A percentile compares a stretch with the other conserved stretches of the same genome.
Evolutionary conservation across 2,113 vertebrate genomes (phyloP).

Genomic region (Halcyon malimbica): DNA sequence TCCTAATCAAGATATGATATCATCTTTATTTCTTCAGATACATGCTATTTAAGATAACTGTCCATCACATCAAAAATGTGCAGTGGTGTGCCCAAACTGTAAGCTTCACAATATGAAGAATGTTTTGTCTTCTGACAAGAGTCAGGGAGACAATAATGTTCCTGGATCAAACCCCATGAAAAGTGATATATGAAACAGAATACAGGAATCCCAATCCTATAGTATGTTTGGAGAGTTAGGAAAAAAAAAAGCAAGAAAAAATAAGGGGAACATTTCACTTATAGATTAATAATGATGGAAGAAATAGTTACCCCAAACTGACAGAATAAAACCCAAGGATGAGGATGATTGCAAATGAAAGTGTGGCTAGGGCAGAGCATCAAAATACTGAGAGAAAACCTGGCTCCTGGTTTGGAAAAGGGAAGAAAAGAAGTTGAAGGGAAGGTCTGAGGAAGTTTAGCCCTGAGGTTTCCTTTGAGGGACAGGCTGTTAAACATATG

Average conservation of each 20-base stretch:
- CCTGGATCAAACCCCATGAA: not conserved
- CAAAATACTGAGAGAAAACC: not conserved
- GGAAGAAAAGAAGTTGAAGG: not conserved
- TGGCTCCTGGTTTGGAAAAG: not conserved
- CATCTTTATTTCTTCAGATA: not conserved
- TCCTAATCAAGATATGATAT: not conserved
- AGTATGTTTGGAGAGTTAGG: not conserved
- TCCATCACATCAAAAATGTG: not conserved
- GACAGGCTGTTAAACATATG: not conserved
- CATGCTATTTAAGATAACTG: not conserved
- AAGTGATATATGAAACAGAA: not conserved
- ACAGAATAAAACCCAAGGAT: not conserved
- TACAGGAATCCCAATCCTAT: not conserved
- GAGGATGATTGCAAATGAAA: not conserved
- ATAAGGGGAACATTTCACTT: not conserved
- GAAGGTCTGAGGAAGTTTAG: not conserved
- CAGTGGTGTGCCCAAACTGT: fast-evolving
- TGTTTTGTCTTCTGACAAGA: not conserved
- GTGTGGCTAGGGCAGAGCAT: fast-evolving
- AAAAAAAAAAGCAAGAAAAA: not conserved
- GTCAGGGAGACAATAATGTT: not conserved
- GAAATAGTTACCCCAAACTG: not conserved
- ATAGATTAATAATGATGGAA: not conserved
- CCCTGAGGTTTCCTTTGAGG: not conserved
- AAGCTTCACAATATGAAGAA: not conserved